phyloP scores from a whole-genome alignment of 2,797 vertebrate genomes.

The Perodicticus potto region DNA sequence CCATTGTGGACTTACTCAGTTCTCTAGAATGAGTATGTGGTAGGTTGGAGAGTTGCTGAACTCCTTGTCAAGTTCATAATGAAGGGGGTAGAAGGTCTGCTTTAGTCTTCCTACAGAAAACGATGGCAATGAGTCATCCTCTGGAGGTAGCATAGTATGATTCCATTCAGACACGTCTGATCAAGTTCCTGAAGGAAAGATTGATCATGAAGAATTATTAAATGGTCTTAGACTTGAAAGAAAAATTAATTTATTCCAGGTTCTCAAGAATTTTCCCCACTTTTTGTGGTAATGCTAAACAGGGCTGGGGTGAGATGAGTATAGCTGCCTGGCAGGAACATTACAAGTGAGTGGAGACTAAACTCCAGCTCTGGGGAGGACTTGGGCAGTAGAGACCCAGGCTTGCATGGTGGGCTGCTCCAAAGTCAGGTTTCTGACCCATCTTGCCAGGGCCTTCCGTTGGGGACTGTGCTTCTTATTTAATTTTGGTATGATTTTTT shows the following conservation, averaged over 20 bases:
- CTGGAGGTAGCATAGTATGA: slow-evolving; percentile 65
- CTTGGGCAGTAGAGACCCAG: not conserved
- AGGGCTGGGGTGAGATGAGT: not conserved
- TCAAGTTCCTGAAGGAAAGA: slow-evolving; percentile 12
- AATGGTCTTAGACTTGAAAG: not conserved
- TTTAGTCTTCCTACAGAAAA: slow-evolving; percentile 48
- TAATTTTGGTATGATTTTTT: not conserved
- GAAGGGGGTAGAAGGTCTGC: slow-evolving; percentile 29
- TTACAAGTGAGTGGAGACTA: not conserved
- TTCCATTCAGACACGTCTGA: not conserved
- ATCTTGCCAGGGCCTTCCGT: not conserved
- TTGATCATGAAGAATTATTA: slow-evolving; percentile 21
- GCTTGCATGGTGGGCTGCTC: not conserved
- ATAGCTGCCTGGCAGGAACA: not conserved
- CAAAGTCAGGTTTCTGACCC: not conserved
- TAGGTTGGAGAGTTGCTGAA: not conserved
- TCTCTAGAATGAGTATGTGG: slow-evolving; percentile 21
- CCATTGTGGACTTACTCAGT: not conserved
- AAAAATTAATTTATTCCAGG: not conserved
- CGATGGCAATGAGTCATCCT: slow-evolving; percentile 59
- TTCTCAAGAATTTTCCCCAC: not conserved
- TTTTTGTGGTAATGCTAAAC: slow-evolving; percentile 15
- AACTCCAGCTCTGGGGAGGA: not conserved
- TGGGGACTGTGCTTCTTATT: not conserved
- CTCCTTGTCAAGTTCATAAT: slow-evolving; percentile 25